Evolutionary conservation across 2,113 vertebrate species (phyloP), one percentile per base, ranked within the genome.

Genomic region (Poecilia latipinna): DNA sequence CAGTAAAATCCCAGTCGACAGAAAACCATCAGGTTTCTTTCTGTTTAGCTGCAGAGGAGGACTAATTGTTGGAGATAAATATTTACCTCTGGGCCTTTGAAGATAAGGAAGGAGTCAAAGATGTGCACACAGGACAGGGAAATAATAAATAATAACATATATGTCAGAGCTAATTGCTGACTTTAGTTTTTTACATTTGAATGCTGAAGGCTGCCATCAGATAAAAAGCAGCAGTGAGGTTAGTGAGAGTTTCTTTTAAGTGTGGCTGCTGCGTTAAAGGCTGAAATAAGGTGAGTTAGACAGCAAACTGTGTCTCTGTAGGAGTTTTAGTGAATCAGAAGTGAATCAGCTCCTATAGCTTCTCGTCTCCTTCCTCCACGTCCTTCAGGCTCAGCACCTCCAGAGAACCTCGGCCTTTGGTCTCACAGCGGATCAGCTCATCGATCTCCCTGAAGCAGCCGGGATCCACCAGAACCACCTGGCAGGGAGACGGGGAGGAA

Each of bases 371-470:
- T 90, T 99, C 98, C 85, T 99, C 98, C 86, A 99, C 97, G 0
- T 99, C 98, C 83, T 97, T 99, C 90, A 99, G 91, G 57, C 84
- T 98, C 81, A 99, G 95, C 12, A 99, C 97, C 88, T 99, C 98
- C 89, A 99, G 91, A 0, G 95, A 95, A 12, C 97, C 98, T 61
- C 90, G 94, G 70, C 98, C 98, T 92, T 95, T 98, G 0, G 98
- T 99, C 93, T 99, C 97, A 0, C 96, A 96, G 74, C 96, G 95
- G 72, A 99, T 96, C 84, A 99, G 92, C 89, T 99, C 98, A n/a
- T 99, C 97, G 0, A 99, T 96, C 90, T 98, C 98, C 68, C 98
- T 92, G 95, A 96, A 99, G 95, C 96, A 98, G 89, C 98, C 98
- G 0, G 98, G 98, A 89, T 99, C 98, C 72, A 97, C 95, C 72